Evolutionary conservation across 2,797 vertebrate genomes (phyloP), one percentile per base, ranked within the genome.

Genomic region (Thunnus albacares): DNA sequence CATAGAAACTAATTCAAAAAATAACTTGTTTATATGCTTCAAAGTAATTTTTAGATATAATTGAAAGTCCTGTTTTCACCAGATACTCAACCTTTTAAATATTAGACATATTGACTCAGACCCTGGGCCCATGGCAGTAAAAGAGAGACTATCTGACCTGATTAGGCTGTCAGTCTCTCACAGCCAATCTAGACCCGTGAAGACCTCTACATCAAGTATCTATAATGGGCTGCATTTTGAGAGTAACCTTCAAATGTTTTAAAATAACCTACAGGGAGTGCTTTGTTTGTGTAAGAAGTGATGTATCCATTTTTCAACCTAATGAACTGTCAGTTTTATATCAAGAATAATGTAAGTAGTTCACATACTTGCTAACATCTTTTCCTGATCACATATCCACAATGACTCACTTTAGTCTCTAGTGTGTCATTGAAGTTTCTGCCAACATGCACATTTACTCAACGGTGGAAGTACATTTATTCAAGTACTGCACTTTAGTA

Each of bases 251-350:
- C 78, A 81, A 18, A 81, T 77, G 81, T 84, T 81, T 82, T 77
- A 71, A 75, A 83, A 74, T 69, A 76, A 75, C 64, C 80, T 75
- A 35, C 30, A 26, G 77, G 79, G 81, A 83, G 59, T 5, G 11
- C 30, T 57, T 58, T 87, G 84, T 87, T 85, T 86, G 80, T 84
- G 83, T 65, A 71, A 68, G 58, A 57, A 72, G 75, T 47, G 82
- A 81, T 64, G 75, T 17, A 15, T 84, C 72, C 70, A 80, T 86
- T 80, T 68, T 68, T 91, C 83, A 84, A 53, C 60, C 52, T 89
- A 88, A 88, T 88, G 80, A 85, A 75, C 77, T 86, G 85, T 86
- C 85, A 86, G 33, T 68, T 79, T 79, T 81, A 75, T 64, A 84
- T 88, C 65, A 81, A 83, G 71, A 75, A 58, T 77, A 75, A 77